Percentiles rank a stretch among this genome's conserved stretches.
These are phyloP conservation scores for Characodon lateralis DNA, from an alignment of 2,797 vertebrate species.

Conservation along the genomic window DNA sequence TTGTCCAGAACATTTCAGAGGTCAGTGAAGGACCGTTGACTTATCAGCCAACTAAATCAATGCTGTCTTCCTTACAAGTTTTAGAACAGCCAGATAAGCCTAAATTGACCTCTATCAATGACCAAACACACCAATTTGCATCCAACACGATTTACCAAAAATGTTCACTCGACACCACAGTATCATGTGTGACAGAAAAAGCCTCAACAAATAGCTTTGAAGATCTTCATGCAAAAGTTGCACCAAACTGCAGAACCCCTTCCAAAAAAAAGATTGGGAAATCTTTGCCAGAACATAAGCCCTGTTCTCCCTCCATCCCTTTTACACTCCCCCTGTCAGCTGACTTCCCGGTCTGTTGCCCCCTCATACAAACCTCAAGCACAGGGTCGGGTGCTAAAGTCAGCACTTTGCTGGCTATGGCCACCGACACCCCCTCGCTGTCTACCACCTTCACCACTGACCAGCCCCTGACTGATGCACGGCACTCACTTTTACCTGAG, in stretches of 20 bases:
- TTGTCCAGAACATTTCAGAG: slow-evolving; percentile 63
- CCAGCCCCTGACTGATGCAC: slow-evolving; percentile 83
- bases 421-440: slow-evolving; percentile 67
- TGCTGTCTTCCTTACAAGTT: slow-evolving; percentile 36
- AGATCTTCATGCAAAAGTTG: slow-evolving; percentile 79
- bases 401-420: slow-evolving; percentile 60
- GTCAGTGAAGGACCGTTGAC: slow-evolving; percentile 58
- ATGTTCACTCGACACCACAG: slow-evolving; percentile 11
- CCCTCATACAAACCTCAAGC: slow-evolving; percentile 66
- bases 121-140: slow-evolving; percentile 5
- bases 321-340: slow-evolving; percentile 73
- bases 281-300: slow-evolving; percentile 71
- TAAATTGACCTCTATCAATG: slow-evolving; percentile 9
- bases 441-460: slow-evolving; percentile 76
- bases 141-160: background rate
- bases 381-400: slow-evolving; percentile 66
- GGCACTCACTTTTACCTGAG: slow-evolving; percentile 90
- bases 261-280: slow-evolving; percentile 62
- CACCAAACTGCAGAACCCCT: slow-evolving; percentile 67
- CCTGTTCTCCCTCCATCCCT: slow-evolving; percentile 71
- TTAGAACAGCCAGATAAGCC: slow-evolving; percentile 26
- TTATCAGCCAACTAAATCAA: slow-evolving; percentile 62
- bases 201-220: slow-evolving; percentile 64
- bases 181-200: slow-evolving; percentile 16
- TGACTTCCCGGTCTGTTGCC: slow-evolving; percentile 70